Percentiles rank a stretch among this genome's conserved stretches.
Conservation (phyloP, 2,888 invertebrate species). For the Ormia ochracea region DNA sequence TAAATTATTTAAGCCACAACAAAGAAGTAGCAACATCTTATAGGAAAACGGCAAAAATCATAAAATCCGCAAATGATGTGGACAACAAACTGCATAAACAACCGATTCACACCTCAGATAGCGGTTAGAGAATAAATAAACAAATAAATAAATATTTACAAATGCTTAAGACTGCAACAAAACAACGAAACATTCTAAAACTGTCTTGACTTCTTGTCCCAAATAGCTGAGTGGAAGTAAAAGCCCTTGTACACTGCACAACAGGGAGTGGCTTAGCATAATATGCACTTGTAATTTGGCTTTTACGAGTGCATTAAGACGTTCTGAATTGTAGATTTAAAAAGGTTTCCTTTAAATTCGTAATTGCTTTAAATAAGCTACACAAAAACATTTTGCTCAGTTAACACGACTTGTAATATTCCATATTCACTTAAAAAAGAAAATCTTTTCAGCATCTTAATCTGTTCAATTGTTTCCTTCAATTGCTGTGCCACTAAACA, state of each 20-base stretch:
- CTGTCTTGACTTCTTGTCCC: constrained; percentile 26
- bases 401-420: background rate
- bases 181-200: background rate
- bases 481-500: constrained; percentile 3
- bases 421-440: constrained; percentile 9
- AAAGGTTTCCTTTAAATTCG: background rate
- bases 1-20: constrained; percentile 33
- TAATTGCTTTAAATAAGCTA: constrained; percentile 2
- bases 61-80: constrained; percentile 5
- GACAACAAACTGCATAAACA: constrained; percentile 26
- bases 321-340: background rate
- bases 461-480: constrained; percentile 9
- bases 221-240: constrained; percentile 2
- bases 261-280: constrained; percentile 32
- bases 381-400: background rate
- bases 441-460: constrained; percentile 15
- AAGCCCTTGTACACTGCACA: constrained; percentile 43
- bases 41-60: background rate
- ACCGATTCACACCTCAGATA: constrained; percentile 55
- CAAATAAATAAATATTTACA: constrained; percentile 32
- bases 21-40: constrained; percentile 37
- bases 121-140: constrained; percentile 20
- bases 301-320: too few relatives aligned
- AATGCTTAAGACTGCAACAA: background rate
- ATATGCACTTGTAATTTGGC: background rate